Base-by-base conservation (phyloP, 2,888 invertebrate species). In the Tipula helvola region DNA sequence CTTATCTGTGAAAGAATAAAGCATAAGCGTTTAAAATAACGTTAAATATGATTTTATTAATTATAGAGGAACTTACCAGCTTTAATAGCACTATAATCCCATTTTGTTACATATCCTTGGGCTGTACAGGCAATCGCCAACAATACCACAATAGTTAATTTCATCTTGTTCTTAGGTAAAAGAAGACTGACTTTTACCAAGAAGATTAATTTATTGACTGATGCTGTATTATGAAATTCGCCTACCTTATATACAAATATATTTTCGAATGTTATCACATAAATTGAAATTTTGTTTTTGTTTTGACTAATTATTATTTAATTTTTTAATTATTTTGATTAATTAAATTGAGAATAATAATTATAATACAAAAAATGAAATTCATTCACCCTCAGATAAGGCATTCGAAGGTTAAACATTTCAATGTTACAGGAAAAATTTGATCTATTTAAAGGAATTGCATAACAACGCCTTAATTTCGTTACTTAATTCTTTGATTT, bases 1-100 rank as follows among this genome's bases (percentile, higher is more conserved):
- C 86, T 91, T 91, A 88, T 93, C 92, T 84, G 16, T 71, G 13
- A 84, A 84, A 39, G 39, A 83, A 36, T 28, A 28, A 5, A 36
- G 10, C 13, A 83, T 83, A 5, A 36, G 2, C 7, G 7, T 39
- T 28, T 39, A 39, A 39, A 39, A 39, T 39, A 39, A 39, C 5
- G 39, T 39, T 39, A 7, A 39, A 7, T 39, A 39, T 39, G 3
- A 39, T 1, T 5, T 39, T 7, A 5, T 7, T 39, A 39, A 28
- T 28, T 39, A 39, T 7, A 39, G 39, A 39, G 7, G 39, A 71
- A 41, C 39, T 39, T 39, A 52, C 86, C 52, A 42, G 89, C 16
- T 84, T 84, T 84, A 4, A 84, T n/a, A 5, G 16, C 16, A 36
- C 7, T 84, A 16, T 39, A 84, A 39, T 84, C 84, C 4, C 5